phyloP scores from a whole-genome alignment of 2,797 vertebrate species.

The Decapterus maruadsi region DNA sequence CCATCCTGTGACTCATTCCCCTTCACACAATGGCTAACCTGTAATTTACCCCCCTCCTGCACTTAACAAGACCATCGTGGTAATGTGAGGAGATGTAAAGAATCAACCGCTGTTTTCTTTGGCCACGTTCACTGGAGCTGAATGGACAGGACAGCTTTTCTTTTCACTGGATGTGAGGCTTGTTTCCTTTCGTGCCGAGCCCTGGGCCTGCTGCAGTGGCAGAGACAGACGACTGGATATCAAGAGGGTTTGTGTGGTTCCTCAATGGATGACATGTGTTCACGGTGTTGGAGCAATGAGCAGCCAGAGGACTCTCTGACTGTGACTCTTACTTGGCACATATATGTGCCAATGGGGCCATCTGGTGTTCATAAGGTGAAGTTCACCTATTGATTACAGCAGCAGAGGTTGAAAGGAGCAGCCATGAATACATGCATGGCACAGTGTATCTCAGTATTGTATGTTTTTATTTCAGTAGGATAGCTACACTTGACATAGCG shows the following conservation, averaged over 20 bases:
- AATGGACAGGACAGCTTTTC: constrained; percentile 72
- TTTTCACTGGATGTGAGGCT: constrained; percentile 74
- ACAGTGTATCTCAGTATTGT: too few relatives aligned
- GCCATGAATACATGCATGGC: neutral
- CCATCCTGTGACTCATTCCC: constrained; percentile 53
- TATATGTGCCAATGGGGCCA: constrained; percentile 75
- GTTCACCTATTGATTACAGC: neutral
- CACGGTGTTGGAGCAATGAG: neutral
- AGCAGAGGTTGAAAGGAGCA: neutral
- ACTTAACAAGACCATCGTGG: constrained; percentile 64
- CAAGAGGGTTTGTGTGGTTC: constrained; percentile 39
- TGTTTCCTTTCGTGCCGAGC: constrained; percentile 66
- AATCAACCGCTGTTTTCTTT: constrained; percentile 75
- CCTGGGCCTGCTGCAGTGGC: constrained; percentile 33
- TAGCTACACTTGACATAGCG: too few relatives aligned
- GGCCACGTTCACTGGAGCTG: constrained; percentile 78
- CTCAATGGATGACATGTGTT: constrained; percentile 1
- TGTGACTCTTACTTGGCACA: constrained; percentile 3
- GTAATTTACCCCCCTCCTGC: constrained; percentile 60
- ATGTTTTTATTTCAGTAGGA: too few relatives aligned
- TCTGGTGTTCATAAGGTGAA: constrained; percentile 68
- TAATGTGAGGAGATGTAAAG: constrained; percentile 72
- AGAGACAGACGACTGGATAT: constrained; percentile 59
- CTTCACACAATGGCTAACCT: constrained; percentile 61
- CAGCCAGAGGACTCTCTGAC: constrained; percentile 5